Percentiles rank a stretch among this genome's conserved stretches.
Conservation (phyloP, 2,888 invertebrate genomes). For the Callosobruchus maculatus region DNA sequence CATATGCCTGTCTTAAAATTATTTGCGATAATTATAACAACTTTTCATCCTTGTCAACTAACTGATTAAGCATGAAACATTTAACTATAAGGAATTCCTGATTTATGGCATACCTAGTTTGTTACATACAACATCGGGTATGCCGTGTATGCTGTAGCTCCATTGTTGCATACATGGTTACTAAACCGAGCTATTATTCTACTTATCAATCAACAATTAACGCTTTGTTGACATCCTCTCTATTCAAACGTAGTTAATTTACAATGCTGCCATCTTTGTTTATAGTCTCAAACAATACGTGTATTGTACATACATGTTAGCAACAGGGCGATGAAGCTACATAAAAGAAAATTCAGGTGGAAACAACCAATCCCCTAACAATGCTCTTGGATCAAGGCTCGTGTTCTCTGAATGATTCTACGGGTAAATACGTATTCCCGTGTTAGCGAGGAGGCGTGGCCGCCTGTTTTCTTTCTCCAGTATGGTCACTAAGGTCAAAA, state of each 20-base stretch:
- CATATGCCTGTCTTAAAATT: too few relatives aligned
- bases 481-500: too few relatives aligned
- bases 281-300: neutral
- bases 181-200: neutral
- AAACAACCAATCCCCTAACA: too few relatives aligned
- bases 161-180: neutral
- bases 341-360: too few relatives aligned
- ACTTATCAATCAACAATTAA: neutral
- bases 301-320: neutral
- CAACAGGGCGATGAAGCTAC: neutral
- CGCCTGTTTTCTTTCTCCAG: too few relatives aligned
- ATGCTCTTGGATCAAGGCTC: too few relatives aligned
- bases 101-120: neutral
- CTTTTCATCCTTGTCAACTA: too few relatives aligned
- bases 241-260: neutral
- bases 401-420: too few relatives aligned
- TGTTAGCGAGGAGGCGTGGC: too few relatives aligned
- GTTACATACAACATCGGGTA: neutral
- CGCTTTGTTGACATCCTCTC: neutral
- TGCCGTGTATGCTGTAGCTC: neutral
- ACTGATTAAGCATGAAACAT: neutral
- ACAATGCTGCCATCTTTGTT: neutral
- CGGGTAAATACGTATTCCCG: too few relatives aligned
- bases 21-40: too few relatives aligned
- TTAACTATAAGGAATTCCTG: neutral